Evolutionary conservation across 2,888 invertebrate species (phyloP).

Genomic region (Lordiphosa andalusiaca): DNA sequence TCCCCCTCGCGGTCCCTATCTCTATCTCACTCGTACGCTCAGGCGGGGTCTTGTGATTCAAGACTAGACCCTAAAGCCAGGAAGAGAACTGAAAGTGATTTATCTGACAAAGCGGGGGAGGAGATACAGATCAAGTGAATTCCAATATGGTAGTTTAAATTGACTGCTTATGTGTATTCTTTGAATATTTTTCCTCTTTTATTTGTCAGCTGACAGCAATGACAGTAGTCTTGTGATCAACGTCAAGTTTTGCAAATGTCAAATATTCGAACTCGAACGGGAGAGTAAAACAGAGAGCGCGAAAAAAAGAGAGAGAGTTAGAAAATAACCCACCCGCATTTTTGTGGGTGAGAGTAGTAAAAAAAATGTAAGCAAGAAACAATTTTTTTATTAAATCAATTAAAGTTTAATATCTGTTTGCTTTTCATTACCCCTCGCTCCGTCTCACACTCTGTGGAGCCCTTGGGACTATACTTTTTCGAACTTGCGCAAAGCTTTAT

Average conservation of each 20-base stretch:
- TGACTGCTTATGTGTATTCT: constrained; percentile 26
- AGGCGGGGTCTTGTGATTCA: constrained; percentile 56
- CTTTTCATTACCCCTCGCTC: constrained; percentile 8
- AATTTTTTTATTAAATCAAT: too few relatives aligned
- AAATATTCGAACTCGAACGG: constrained; percentile 69
- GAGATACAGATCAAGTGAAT: not conserved
- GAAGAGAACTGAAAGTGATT: not conserved
- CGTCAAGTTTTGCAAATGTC: constrained; percentile 69
- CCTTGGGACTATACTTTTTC: constrained; percentile 36
- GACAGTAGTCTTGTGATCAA: constrained; percentile 74
- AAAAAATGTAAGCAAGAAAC: not conserved
- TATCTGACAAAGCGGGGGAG: not conserved
- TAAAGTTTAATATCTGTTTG: too few relatives aligned
- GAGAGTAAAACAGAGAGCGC: constrained; percentile 23
- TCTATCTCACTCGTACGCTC: constrained; percentile 18
- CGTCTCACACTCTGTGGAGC: constrained; percentile 10
- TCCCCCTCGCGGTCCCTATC: constrained; percentile 24
- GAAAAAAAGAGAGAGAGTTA: constrained; percentile 15
- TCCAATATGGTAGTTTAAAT: constrained; percentile 23
- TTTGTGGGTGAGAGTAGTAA: constrained; percentile 5
- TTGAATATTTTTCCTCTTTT: constrained; percentile 35
- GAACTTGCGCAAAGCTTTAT: constrained; percentile 64
- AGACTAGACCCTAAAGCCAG: not conserved
- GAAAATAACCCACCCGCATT: constrained; percentile 17
- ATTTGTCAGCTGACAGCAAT: constrained; percentile 73